A percentile compares a stretch with the other conserved stretches of the same genome.
Evolutionary conservation across 2,888 invertebrate species (phyloP).

Genomic region (Leucoptera coffeella): DNA sequence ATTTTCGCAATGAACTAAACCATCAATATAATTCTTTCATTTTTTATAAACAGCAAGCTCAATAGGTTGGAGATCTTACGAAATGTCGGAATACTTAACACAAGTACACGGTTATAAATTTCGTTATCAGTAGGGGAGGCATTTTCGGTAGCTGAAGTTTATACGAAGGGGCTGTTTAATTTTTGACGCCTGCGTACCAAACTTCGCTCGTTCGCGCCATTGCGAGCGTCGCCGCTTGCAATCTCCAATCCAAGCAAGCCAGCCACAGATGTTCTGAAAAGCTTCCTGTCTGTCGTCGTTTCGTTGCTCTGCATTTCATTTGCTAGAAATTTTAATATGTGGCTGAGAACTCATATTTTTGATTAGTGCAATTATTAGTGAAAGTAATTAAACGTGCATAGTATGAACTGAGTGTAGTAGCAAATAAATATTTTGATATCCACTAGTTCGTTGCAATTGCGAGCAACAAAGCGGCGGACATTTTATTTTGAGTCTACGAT

Average conservation of each 20-base stretch:
- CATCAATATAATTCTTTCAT: no score
- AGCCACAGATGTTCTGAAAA: conserved; percentile 54
- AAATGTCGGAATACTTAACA: no score
- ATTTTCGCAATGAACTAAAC: no score
- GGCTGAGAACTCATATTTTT: conserved; percentile 32
- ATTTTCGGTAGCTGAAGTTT: conserved; percentile 29
- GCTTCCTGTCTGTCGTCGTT: conserved; percentile 46
- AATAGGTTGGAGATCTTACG: no score
- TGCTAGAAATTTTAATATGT: conserved; percentile 31
- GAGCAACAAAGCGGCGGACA: conserved; percentile 56
- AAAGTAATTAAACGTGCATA: conserved; percentile 18
- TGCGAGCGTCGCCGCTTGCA: conserved; percentile 28
- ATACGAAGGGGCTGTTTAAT: conserved; percentile 40
- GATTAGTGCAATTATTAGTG: conserved; percentile 27
- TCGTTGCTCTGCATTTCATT: conserved; percentile 32
- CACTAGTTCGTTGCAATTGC: conserved; percentile 53
- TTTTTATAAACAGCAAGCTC: no score
- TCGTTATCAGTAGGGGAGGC: conserved; percentile 36
- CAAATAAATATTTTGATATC: conserved; percentile 49
- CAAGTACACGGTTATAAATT: no score
- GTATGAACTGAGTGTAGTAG: conserved; percentile 24
- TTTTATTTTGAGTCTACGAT: conserved; percentile 55
- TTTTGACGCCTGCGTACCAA: conserved; percentile 49
- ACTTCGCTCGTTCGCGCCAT: conserved; percentile 56
- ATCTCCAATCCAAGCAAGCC: conserved; percentile 16